Evolutionary conservation across 2,113 vertebrate genomes (phyloP).

Genomic region (Amazona vittata): DNA sequence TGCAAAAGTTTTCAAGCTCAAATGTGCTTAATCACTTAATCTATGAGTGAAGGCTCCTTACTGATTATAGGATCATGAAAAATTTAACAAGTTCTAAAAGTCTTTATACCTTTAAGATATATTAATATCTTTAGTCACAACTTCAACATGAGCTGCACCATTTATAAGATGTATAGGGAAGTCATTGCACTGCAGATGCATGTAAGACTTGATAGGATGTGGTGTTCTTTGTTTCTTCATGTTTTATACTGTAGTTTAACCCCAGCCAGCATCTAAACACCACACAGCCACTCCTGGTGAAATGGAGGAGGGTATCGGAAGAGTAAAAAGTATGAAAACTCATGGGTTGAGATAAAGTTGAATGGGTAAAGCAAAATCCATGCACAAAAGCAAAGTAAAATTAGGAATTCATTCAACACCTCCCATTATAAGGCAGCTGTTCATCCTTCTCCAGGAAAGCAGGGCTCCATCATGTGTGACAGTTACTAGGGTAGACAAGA

Average conservation of each 20-base stretch:
- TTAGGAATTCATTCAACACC: background rate
- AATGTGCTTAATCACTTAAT: background rate
- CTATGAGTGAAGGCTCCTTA: background rate
- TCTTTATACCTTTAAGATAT: background rate
- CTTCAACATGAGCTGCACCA: background rate
- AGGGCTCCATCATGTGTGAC: rapidly evolving
- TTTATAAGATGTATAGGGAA: background rate
- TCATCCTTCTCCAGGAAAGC: background rate
- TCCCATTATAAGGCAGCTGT: background rate
- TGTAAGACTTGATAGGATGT: background rate
- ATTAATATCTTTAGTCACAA: background rate
- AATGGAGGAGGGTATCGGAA: background rate
- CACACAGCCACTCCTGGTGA: background rate
- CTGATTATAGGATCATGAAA: background rate
- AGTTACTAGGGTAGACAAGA: background rate
- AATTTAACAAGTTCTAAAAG: background rate
- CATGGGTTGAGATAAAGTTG: rapidly evolving
- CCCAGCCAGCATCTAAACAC: background rate
- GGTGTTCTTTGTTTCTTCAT: background rate
- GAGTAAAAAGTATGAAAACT: background rate
- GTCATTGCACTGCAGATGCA: background rate
- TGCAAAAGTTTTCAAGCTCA: background rate
- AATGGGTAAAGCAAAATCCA: background rate
- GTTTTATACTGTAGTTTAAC: background rate
- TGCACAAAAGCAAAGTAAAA: background rate